A percentile compares a stretch with the other conserved stretches of the same genome.
phyloP scores from a whole-genome alignment of 2,888 invertebrate genomes.

The Habroteleia sp. region DNA sequence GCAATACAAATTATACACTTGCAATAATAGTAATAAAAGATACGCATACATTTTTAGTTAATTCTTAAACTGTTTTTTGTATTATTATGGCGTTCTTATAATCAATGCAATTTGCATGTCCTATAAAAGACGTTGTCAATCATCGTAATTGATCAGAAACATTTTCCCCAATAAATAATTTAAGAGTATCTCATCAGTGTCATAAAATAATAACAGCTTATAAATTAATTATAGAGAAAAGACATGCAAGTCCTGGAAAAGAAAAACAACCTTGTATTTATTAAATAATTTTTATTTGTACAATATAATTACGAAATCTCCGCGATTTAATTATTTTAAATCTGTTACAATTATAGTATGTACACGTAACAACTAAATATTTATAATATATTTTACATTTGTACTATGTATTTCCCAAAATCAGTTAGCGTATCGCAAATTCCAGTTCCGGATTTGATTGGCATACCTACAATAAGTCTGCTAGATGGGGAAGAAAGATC shows the following conservation, averaged over 20 bases:
- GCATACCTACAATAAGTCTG: slow-evolving; percentile 92
- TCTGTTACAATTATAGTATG: too few species aligned
- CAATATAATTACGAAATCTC: too few species aligned
- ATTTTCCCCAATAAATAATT: too few species aligned
- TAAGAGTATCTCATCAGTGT: too few species aligned
- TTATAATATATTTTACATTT: too few species aligned
- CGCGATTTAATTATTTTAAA: too few species aligned
- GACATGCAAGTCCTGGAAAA: slow-evolving; percentile 1
- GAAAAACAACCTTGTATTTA: too few species aligned
- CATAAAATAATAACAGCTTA: too few species aligned
- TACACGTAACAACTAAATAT: too few species aligned
- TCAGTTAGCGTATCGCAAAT: slow-evolving; percentile 23
- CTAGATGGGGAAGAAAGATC: slow-evolving; percentile 91
- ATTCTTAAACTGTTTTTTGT: not conserved
- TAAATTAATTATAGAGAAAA: slow-evolving; percentile 8
- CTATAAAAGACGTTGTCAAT: slow-evolving; percentile 43
- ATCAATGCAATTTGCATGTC: not conserved
- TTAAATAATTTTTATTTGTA: too few species aligned
- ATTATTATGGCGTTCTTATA: not conserved
- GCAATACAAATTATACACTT: slow-evolving; percentile 13
- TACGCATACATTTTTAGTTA: slow-evolving; percentile 9
- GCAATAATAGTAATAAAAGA: slow-evolving; percentile 6
- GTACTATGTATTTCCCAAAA: slow-evolving; percentile 24
- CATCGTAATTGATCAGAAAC: slow-evolving; percentile 39
- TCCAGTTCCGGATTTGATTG: slow-evolving; percentile 92